phyloP scores from a whole-genome alignment of 2,888 invertebrate genomes.

The Pyrochroa serraticornis region DNA sequence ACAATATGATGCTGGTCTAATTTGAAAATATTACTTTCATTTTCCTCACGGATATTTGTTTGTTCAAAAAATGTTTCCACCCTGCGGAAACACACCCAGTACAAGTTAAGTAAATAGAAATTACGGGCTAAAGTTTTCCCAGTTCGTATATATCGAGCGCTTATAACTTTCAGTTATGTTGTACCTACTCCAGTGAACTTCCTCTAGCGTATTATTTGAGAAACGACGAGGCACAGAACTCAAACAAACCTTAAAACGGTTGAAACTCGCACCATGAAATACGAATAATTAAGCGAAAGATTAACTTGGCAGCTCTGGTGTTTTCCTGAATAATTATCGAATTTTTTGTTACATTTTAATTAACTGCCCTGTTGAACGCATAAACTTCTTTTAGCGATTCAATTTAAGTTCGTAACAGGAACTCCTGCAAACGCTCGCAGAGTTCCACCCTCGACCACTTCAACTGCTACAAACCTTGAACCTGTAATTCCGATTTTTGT shows the following conservation, averaged over 20 bases:
- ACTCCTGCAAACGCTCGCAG: no score
- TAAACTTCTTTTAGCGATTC: no score
- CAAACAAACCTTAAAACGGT: conserved; percentile 16
- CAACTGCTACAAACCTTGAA: no score
- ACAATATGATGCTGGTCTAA: conserved; percentile 7
- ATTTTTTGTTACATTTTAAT: conserved; percentile 11
- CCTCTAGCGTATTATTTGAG: conserved; percentile 4
- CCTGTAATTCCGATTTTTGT: no score
- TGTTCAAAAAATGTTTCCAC: no score
- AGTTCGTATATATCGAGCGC: conserved; percentile 22
- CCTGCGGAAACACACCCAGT: conserved; percentile 1
- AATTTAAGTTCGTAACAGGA: no score
- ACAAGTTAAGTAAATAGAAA: conserved; percentile 23
- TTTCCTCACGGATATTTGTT: no score
- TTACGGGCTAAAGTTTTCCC: conserved; percentile 18
- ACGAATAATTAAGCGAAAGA: conserved; percentile 20
- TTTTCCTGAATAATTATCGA: conserved; percentile 4
- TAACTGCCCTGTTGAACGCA: no score
- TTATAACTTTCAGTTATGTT: conserved; percentile 24
- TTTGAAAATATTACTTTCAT: no score
- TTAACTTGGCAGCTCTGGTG: conserved; percentile 5
- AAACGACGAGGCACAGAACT: conserved; percentile 4
- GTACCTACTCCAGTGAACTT: conserved; percentile 17
- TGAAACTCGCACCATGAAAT: conserved; percentile 9
- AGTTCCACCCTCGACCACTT: no score